phyloP scores from a whole-genome alignment of 2,113 vertebrate species.

The Verasper variegatus region DNA sequence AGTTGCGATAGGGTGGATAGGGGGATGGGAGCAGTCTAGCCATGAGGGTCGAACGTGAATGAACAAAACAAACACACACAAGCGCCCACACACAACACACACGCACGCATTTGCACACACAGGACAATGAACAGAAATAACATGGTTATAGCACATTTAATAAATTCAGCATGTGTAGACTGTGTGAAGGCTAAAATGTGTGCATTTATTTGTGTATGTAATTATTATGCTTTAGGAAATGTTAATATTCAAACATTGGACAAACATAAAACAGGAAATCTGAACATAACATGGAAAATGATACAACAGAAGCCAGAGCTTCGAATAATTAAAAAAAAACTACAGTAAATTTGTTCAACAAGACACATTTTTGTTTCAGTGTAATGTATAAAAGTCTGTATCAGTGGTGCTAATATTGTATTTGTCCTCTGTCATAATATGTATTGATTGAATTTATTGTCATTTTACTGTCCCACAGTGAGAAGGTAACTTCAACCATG shows the following conservation, averaged over 20 bases:
- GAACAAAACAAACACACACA: slow-evolving; percentile 51
- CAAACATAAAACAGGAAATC: slow-evolving; percentile 72
- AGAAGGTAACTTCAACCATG: slow-evolving; percentile 54
- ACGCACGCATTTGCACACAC: slow-evolving; percentile 37
- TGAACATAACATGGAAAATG: slow-evolving; percentile 53
- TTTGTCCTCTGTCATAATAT: not conserved
- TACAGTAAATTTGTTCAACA: not conserved
- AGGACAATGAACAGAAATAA: slow-evolving; percentile 80
- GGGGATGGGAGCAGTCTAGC: slow-evolving; percentile 95
- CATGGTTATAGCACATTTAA: slow-evolving; percentile 78
- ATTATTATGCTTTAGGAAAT: not conserved
- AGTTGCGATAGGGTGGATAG: slow-evolving; percentile 93
- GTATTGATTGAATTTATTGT: not conserved
- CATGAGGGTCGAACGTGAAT: slow-evolving; percentile 79
- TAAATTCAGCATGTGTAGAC: slow-evolving; percentile 54
- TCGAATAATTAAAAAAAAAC: not conserved
- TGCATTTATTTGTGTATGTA: slow-evolving; percentile 8
- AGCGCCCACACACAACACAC: slow-evolving; percentile 20
- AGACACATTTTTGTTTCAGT: not conserved
- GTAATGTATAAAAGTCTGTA: not conserved
- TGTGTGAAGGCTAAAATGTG: slow-evolving; percentile 27
- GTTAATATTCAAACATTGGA: slow-evolving; percentile 67
- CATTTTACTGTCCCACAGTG: not conserved
- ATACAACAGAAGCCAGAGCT: slow-evolving; percentile 43
- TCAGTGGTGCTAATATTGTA: not conserved